Evolutionary conservation across 2,888 invertebrate genomes (phyloP), one percentile per base, ranked within the genome.

Genomic region (Agonum fuliginosum): DNA sequence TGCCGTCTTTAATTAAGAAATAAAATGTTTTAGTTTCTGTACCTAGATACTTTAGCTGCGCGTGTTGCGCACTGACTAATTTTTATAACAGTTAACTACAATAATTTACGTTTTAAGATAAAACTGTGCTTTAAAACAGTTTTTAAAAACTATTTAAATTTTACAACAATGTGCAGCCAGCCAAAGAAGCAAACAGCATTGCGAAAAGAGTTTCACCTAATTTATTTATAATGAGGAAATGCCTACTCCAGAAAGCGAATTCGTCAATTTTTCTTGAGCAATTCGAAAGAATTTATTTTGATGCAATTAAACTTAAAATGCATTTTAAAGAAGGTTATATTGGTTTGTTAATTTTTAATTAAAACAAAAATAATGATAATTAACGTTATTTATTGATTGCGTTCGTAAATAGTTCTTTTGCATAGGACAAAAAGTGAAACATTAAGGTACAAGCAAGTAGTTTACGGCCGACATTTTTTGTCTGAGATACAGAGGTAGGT

Each of bases 171-270:
- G 58, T 62, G 27, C 58, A 62, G 58, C 58, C 30, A 62, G 58
- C 27, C 58, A 62, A 62, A 17, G 30, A 14, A 62, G 58, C 27
- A 27, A 62, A 62, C 8, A 62, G 30, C 30, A 62, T 70, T 70
- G 19, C 48, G 48, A 48, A 70, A 70, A 69, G 48, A 30, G 70
- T 70, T 70, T 70, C 70, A 30, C 58, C 48, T 70, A 48, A 30
- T 17, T 48, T 46, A 48, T 48, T 48, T 70, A 48, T 46, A 70
- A 70, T 70, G 27, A 48, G 70, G 48, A 70, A 70, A 70, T 48
- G 24, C 70, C 46, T 5, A 46, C 14, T 27, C 17, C 27, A 43
- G 70, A 70, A 46, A 70, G 24, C 30, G 48, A 70, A 20, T 37
- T 12, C n/a, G 37, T 37, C 10, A 37, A 37, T 37, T 37, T 37